Conservation (phyloP, 2,797 vertebrate genomes). For the Alca torda region DNA sequence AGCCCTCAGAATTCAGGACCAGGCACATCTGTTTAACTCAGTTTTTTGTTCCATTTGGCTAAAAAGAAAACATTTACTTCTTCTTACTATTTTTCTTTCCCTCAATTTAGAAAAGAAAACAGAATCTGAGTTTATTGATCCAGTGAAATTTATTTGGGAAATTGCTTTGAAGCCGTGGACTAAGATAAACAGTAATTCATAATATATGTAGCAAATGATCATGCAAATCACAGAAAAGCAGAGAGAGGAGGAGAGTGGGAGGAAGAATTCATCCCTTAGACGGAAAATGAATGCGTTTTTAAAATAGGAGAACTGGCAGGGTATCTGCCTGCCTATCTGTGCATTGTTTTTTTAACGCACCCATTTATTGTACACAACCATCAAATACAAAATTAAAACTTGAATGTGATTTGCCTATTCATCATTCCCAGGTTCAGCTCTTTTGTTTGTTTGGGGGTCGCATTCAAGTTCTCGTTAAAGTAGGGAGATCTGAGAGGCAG, state of each 20-base stretch:
- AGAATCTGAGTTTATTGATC: constrained; percentile 39
- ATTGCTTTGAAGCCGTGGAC: constrained; percentile 9
- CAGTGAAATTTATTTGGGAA: constrained; percentile 45
- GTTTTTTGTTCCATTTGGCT: constrained; percentile 7
- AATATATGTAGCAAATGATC: constrained; percentile 43
- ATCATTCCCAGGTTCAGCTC: not conserved
- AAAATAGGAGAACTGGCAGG: not conserved
- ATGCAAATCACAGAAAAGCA: constrained; percentile 26
- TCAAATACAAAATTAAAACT: not conserved
- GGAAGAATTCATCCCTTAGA: not conserved
- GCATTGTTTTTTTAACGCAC: not conserved
- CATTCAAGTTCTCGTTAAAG: not conserved
- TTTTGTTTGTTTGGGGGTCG: not conserved
- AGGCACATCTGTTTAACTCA: not conserved
- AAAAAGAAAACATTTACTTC: constrained; percentile 24
- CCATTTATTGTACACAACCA: not conserved
- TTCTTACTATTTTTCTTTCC: constrained; percentile 22
- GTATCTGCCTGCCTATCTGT: not conserved
- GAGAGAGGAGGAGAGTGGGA: not conserved
- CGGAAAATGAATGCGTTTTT: constrained; percentile 28
- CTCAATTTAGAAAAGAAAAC: constrained; percentile 23
- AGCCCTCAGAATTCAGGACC: constrained; percentile 6
- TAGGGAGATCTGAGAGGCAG: not conserved
- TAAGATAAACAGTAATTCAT: constrained; percentile 33
- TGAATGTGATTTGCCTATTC: not conserved